Evolutionary conservation across 2,888 invertebrate genomes (phyloP).

Genomic region (Disparrhopalites patrizii): DNA sequence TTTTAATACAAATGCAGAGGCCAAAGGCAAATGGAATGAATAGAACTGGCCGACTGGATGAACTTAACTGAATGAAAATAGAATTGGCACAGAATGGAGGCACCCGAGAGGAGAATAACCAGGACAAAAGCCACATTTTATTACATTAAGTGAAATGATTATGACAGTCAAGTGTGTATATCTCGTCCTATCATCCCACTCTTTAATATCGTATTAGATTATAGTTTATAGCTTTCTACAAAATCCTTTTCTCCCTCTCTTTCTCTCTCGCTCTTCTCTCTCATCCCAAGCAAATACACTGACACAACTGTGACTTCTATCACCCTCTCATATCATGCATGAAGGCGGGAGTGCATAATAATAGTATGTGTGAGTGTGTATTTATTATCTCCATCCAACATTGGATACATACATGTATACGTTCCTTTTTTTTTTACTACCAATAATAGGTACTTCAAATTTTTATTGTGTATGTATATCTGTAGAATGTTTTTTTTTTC

Average conservation of each 20-base stretch:
- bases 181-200: conserved; percentile 4
- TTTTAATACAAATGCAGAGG: conserved; percentile 22
- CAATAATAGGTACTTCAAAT: too few species aligned
- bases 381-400: too few species aligned
- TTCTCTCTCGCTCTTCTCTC: neutral
- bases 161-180: conserved; percentile 26
- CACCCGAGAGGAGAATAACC: conserved; percentile 23
- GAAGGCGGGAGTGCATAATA: too few species aligned
- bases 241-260: neutral
- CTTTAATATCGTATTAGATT: neutral
- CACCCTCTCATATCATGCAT: too few species aligned
- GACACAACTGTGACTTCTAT: neutral
- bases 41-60: conserved; percentile 24
- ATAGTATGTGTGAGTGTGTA: too few species aligned
- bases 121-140: conserved; percentile 25
- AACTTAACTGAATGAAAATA: conserved; percentile 24
- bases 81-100: conserved; percentile 22
- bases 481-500: too few species aligned
- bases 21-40: conserved; percentile 20
- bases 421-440: neutral
- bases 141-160: conserved; percentile 26
- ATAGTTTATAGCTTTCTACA: too few species aligned
- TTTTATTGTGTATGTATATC: too few species aligned
- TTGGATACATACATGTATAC: too few species aligned
- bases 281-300: neutral